These are phyloP conservation scores for Hipparchia semele DNA, from an alignment of 2,888 invertebrate genomes.

Conservation along the genomic window DNA sequence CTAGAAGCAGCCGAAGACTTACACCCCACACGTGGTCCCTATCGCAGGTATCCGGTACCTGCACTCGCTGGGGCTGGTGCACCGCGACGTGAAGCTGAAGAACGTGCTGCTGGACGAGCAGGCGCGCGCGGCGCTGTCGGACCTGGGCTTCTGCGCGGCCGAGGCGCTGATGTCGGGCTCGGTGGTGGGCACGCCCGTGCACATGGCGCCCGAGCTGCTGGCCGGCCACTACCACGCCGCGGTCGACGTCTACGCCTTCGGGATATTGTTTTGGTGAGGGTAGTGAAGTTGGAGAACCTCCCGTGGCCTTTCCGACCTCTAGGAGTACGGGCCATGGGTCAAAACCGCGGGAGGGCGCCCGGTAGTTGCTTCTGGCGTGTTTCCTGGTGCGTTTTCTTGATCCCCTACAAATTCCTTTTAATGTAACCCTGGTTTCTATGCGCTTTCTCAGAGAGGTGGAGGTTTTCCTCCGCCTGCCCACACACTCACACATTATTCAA, in stretches of 20 bases:
- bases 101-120: slow-evolving; percentile 91
- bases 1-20: no score
- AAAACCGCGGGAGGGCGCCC: no score
- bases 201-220: slow-evolving; percentile 95
- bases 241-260: slow-evolving; percentile 95
- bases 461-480: no score
- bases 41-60: slow-evolving; percentile 89
- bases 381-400: no score
- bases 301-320: no score
- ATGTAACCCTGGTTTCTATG: no score
- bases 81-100: slow-evolving; percentile 95
- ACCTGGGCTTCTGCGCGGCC: slow-evolving; percentile 95
- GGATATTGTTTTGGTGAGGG: slow-evolving; percentile 90
- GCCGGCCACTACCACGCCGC: slow-evolving; percentile 91
- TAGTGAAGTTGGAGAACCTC: neutral
- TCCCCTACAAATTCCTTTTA: no score
- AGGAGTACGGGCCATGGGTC: no score
- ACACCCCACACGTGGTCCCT: no score
- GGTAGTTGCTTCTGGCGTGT: no score
- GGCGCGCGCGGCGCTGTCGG: slow-evolving; percentile 91
- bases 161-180: slow-evolving; percentile 96
- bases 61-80: slow-evolving; percentile 94
- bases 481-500: no score
- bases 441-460: no score
- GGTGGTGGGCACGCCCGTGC: slow-evolving; percentile 92